phyloP scores from a whole-genome alignment of 2,888 invertebrate genomes.

The Oxystoma pomonae region DNA sequence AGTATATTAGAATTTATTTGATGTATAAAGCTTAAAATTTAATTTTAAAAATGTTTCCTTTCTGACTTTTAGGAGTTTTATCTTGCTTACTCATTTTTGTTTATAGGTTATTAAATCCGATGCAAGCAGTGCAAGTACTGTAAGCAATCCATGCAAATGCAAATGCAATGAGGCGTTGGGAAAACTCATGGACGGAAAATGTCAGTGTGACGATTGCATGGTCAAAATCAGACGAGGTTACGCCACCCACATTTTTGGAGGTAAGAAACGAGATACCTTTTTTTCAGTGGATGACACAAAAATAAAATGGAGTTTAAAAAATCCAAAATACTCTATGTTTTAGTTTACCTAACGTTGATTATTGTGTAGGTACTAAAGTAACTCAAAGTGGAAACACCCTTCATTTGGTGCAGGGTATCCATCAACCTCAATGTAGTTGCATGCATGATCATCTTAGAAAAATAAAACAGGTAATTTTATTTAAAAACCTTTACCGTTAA shows the following conservation, averaged over 20 bases:
- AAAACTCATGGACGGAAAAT: constrained; percentile 25
- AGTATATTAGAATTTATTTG: too few species aligned
- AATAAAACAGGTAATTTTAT: constrained; percentile 20
- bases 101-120: too few species aligned
- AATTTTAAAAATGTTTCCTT: too few species aligned
- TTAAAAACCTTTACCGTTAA: too few species aligned
- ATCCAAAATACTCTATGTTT: neutral
- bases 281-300: too few species aligned
- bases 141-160: constrained; percentile 16
- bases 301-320: too few species aligned
- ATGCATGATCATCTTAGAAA: constrained; percentile 26
- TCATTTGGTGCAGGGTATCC: constrained; percentile 25
- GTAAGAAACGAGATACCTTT: too few species aligned
- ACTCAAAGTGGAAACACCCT: constrained; percentile 1
- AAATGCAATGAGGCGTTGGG: constrained; percentile 29
- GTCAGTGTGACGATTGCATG: constrained; percentile 30
- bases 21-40: too few species aligned
- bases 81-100: too few species aligned
- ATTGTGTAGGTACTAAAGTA: neutral
- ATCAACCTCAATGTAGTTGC: constrained; percentile 28
- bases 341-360: neutral
- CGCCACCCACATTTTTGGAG: constrained; percentile 30
- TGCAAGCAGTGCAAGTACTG: neutral
- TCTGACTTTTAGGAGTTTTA: too few species aligned
- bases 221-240: constrained; percentile 20